These are phyloP conservation scores for Dynastes hyllus DNA, from an alignment of 2,888 invertebrate species.

Conservation along the genomic window DNA sequence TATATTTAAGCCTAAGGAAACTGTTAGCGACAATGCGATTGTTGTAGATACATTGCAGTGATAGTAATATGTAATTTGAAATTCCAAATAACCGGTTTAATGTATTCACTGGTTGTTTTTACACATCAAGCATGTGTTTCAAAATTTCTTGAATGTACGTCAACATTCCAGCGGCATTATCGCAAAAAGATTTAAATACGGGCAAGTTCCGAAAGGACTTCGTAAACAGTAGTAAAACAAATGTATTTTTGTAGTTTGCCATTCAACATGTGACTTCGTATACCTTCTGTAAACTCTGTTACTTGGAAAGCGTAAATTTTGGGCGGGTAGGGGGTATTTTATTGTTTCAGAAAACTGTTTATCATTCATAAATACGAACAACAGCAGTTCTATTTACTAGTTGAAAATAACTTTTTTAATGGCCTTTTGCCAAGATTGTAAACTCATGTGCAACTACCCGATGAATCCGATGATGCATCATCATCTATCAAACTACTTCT, in stretches of 20 bases:
- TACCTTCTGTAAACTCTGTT: not conserved
- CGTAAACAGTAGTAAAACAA: too few relatives aligned
- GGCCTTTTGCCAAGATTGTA: constrained; percentile 40
- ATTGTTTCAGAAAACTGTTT: constrained; percentile 22
- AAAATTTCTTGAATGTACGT: not conserved
- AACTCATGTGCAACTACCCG: constrained; percentile 15
- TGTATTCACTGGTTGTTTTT: not conserved
- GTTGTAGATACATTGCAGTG: not conserved
- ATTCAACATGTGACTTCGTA: not conserved
- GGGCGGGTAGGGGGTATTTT: not conserved
- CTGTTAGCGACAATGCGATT: too few relatives aligned
- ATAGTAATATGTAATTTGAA: not conserved
- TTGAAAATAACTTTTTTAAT: constrained; percentile 29
- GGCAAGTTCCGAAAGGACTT: not conserved
- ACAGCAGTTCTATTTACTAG: constrained; percentile 1
- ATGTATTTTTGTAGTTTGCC: not conserved
- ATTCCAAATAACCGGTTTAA: constrained; percentile 9
- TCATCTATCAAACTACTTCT: not conserved
- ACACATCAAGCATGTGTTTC: not conserved
- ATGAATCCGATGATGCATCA: not conserved
- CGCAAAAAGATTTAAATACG: not conserved
- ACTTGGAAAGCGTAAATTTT: not conserved
- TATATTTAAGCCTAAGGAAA: too few relatives aligned
- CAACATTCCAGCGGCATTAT: not conserved
- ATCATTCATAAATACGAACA: constrained; percentile 29